Evolutionary conservation across 2,888 invertebrate species (phyloP).

Genomic region (Colletes collaris): DNA sequence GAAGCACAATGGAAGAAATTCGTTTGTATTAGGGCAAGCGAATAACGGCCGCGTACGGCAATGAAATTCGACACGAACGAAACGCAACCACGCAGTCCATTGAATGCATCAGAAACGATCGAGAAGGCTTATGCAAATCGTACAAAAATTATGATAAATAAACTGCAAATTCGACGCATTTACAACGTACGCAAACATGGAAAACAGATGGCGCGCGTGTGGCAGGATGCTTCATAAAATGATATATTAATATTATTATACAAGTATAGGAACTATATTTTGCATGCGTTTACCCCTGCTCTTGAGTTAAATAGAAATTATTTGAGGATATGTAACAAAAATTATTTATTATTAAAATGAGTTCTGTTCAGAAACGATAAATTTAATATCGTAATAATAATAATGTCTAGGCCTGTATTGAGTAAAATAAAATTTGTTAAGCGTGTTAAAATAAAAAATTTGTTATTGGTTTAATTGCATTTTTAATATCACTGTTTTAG

Average conservation of each 20-base stretch:
- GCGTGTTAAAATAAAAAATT: no score
- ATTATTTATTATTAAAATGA: no score
- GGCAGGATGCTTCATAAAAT: no score
- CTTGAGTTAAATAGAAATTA: no score
- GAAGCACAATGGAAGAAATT: slow-evolving; percentile 18
- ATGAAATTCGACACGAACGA: slow-evolving; percentile 42
- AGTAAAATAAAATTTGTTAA: no score
- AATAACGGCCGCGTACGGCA: slow-evolving; percentile 31
- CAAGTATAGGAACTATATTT: background rate
- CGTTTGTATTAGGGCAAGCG: slow-evolving; percentile 21
- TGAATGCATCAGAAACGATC: slow-evolving; percentile 4
- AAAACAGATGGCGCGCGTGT: background rate
- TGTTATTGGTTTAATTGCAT: no score
- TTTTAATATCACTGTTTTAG: background rate
- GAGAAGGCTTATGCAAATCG: background rate
- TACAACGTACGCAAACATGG: background rate
- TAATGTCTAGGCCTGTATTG: no score
- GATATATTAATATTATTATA: background rate
- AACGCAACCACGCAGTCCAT: slow-evolving; percentile 30
- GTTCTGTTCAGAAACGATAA: no score
- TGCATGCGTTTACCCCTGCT: background rate
- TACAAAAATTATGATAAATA: background rate
- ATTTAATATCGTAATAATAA: no score
- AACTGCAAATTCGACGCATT: background rate
- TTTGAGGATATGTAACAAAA: no score